Conservation (phyloP, 2,797 vertebrate genomes). For the Luscinia megarhynchos region DNA sequence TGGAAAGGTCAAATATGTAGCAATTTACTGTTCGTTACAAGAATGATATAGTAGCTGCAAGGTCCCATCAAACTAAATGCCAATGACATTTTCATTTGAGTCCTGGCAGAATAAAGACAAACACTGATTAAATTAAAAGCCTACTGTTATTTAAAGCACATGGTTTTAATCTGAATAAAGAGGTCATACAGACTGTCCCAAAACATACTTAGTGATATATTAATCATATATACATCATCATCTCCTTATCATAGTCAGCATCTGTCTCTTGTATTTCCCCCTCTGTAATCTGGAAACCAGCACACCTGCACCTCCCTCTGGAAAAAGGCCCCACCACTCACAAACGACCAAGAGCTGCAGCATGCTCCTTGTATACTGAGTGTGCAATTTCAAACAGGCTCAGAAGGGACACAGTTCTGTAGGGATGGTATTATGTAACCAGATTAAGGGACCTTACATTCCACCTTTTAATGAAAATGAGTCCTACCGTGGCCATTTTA, state of each 20-base stretch:
- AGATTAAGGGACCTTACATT: neutral
- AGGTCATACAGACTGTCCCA: conserved; percentile 31
- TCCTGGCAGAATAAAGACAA: conserved; percentile 39
- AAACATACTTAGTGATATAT: conserved; percentile 45
- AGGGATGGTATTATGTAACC: neutral
- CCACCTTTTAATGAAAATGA: conserved; percentile 29
- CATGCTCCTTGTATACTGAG: neutral
- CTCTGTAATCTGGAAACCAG: neutral
- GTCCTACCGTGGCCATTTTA: neutral
- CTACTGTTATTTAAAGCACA: conserved; percentile 59
- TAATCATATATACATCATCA: conserved; percentile 56
- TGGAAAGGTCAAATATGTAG: conserved; percentile 51
- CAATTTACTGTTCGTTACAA: conserved; percentile 18
- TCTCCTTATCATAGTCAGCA: conserved; percentile 47
- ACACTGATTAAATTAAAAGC: conserved; percentile 71
- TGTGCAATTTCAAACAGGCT: neutral
- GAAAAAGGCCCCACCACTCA: neutral
- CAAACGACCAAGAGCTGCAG: neutral
- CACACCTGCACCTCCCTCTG: neutral
- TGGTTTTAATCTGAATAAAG: conserved; percentile 61
- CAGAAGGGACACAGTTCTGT: neutral
- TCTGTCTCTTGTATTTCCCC: conserved; percentile 12
- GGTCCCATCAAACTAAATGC: conserved; percentile 49
- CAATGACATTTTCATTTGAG: conserved; percentile 41
- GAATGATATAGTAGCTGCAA: conserved; percentile 34